Evolutionary conservation across 2,888 invertebrate species (phyloP), one percentile per base, ranked within the genome.

Genomic region (Parnassius apollo): DNA sequence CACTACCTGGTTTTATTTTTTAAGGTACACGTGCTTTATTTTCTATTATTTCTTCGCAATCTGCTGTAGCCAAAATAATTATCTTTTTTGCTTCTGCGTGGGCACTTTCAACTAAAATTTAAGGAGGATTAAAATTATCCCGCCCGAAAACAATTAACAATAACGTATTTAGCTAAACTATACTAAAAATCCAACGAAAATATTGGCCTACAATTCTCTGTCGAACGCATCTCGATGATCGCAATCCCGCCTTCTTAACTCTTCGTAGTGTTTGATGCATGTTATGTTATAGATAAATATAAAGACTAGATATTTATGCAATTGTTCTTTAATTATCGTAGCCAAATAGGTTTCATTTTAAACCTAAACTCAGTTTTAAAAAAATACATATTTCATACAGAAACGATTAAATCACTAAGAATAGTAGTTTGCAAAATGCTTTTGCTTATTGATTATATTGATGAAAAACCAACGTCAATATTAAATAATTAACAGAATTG

Each of bases 241-340:
- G 91, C 91, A 91, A 82, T 89, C 91, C 90, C 91, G 89, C 88
- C 80, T 82, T 81, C 76, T 82, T 80, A 74, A 80, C 71, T 70
- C 71, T 72, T 8, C 51, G 78, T 85, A 85, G 82, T 82, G 77
- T 83, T 77, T 81, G 75, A 70, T 88, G 86, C 87, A 89, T 87
- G 88, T 75, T 75, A 73, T 72, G 72, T 76, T 62, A 42, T 77
- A 76, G 81, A n/a, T n/a, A n/a, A n/a, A n/a, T n/a, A n/a, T n/a
- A n/a, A 79, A 75, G 68, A 57, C 56, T 68, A 68, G 65, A 67
- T 62, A 60, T 61, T 51, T 42, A 57, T 46, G 22, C 25, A 10
- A 25, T 42, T 18, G 54, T 42, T 42, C 35, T 35, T 35, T 7
- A 35, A 7, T 1, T 35, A 35, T 35, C 4, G 35, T 7, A 35